Evolutionary conservation across 2,888 invertebrate species (phyloP).

Genomic region (Eilema depressum): DNA sequence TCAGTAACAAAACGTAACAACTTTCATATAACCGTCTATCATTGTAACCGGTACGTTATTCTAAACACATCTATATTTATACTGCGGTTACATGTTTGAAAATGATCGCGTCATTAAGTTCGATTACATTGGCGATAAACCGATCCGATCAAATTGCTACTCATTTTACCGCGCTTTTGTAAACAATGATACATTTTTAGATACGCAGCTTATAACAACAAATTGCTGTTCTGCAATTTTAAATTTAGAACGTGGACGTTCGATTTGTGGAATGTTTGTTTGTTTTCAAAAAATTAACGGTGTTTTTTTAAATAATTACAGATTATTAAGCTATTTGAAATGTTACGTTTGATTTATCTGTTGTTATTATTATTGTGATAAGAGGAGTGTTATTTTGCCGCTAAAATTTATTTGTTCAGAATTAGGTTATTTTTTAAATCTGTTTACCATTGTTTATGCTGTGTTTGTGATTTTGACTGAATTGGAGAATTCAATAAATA

Average conservation of each 20-base stretch:
- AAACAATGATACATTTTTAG: conserved; percentile 51
- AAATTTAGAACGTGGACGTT: conserved; percentile 15
- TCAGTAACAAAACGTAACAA: conserved; percentile 7
- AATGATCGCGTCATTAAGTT: conserved; percentile 47
- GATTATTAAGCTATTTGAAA: conserved; percentile 1
- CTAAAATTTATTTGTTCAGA: background rate
- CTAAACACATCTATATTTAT: conserved; percentile 40
- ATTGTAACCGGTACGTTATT: conserved; percentile 3
- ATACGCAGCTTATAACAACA: conserved; percentile 22
- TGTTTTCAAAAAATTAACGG: background rate
- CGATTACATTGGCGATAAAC: conserved; percentile 50
- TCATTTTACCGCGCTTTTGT: conserved; percentile 38
- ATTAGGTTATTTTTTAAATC: background rate
- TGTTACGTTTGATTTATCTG: background rate
- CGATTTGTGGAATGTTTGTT: conserved; percentile 8
- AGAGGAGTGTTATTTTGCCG: background rate
- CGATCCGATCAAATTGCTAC: conserved; percentile 44
- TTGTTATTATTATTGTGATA: too few species aligned
- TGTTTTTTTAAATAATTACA: background rate
- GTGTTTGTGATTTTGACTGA: too few species aligned
- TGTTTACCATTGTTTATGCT: background rate
- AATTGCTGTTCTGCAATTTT: conserved; percentile 19
- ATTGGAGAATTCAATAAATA: too few species aligned
- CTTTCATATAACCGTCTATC: background rate
- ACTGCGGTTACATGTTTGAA: conserved; percentile 27